Conservation (phyloP, 92 coral and sea anemone genomes). For the Porites cylindrica region DNA sequence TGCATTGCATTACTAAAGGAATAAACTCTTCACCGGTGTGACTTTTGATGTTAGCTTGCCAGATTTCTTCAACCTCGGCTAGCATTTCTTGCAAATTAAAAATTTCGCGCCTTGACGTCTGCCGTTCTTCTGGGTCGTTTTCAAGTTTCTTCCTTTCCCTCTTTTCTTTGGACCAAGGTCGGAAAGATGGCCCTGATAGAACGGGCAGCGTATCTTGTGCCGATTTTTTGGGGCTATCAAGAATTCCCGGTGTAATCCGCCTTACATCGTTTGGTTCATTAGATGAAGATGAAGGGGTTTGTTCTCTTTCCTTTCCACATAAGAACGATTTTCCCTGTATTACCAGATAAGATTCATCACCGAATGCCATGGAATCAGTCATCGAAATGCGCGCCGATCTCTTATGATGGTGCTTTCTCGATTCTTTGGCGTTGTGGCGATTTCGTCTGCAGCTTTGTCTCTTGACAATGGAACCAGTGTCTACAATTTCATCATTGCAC, state of each 20-base stretch:
- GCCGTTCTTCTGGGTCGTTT: not conserved
- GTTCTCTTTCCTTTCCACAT: not conserved
- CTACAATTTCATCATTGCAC: not conserved
- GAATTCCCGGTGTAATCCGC: no score
- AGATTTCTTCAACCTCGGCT: not conserved
- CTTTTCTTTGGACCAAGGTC: not conserved
- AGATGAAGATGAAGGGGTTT: not conserved
- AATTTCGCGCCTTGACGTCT: not conserved
- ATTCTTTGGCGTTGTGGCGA: not conserved
- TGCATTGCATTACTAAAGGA: not conserved
- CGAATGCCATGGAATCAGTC: not conserved
- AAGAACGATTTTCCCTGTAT: not conserved
- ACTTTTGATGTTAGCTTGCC: not conserved
- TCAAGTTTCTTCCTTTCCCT: not conserved
- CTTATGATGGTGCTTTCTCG: not conserved
- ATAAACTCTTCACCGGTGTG: not conserved
- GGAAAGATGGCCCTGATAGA: not conserved
- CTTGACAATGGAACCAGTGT: not conserved
- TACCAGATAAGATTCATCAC: not conserved
- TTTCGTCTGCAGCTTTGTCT: not conserved
- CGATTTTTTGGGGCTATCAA: not conserved
- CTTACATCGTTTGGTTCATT: no score
- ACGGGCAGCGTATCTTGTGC: not conserved
- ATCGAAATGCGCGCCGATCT: not conserved
- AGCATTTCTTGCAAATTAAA: not conserved